These are phyloP conservation scores for Morone saxatilis DNA, from an alignment of 2,113 vertebrate species.

Conservation along the genomic window DNA sequence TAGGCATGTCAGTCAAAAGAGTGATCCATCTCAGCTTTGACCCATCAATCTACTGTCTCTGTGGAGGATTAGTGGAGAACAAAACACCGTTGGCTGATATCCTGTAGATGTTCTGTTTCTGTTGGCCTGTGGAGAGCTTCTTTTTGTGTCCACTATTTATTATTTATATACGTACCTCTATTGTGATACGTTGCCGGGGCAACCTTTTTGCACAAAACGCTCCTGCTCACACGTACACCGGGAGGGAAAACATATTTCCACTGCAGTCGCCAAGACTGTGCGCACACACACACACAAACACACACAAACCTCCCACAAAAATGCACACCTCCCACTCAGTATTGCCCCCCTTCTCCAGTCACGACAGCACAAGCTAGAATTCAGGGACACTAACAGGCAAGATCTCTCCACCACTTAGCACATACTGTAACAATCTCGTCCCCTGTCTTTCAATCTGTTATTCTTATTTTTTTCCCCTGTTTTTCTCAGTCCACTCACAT, in stretches of 20 bases:
- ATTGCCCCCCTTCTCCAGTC: slow-evolving; percentile 60
- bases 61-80: slow-evolving; percentile 55
- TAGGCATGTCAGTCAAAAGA: slow-evolving; percentile 30
- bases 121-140: slow-evolving; percentile 60
- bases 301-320: slow-evolving; percentile 44
- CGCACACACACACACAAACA: slow-evolving; percentile 2
- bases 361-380: slow-evolving; percentile 55
- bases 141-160: slow-evolving; percentile 76
- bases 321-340: slow-evolving; percentile 56
- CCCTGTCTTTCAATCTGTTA: slow-evolving; percentile 17
- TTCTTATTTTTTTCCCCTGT: slow-evolving; percentile 15
- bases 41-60: slow-evolving; percentile 48
- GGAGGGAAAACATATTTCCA: slow-evolving; percentile 75
- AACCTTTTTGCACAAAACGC: slow-evolving; percentile 69
- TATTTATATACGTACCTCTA: slow-evolving; percentile 77
- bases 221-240: slow-evolving; percentile 65
- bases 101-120: slow-evolving; percentile 64
- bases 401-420: slow-evolving; percentile 33
- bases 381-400: slow-evolving; percentile 47
- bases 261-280: slow-evolving; percentile 65
- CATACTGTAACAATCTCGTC: slow-evolving; percentile 8
- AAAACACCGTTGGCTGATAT: slow-evolving; percentile 56
- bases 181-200: slow-evolving; percentile 75
- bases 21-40: slow-evolving; percentile 38
- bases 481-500: slow-evolving; percentile 32